Base-by-base conservation (phyloP, 2,113 vertebrate species). In the Pagrus major region DNA sequence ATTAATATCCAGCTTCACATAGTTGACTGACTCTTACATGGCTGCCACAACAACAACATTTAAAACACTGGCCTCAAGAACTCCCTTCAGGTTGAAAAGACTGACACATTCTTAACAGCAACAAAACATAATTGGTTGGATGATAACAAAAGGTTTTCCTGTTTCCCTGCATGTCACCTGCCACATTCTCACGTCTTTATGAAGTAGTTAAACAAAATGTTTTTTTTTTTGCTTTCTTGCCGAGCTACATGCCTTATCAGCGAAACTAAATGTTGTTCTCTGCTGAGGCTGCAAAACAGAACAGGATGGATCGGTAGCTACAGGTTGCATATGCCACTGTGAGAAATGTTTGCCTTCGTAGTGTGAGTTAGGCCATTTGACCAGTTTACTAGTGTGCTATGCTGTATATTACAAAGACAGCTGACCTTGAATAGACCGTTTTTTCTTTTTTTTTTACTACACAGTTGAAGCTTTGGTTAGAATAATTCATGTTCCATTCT, bases 231-330 rank as follows among this genome's bases (percentile, higher is more conserved):
- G n/a, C 31, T 59, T 46, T 71, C 15, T 35, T 52, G 55, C 33
- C 16, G 8, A 0, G 41, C 39, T 72, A 4, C 15, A 55, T 37
- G 54, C 67, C 58, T 65, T 71, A 58, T 77, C 67, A 80, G 56
- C 76, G 69, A 77, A 80, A 70, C 21, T 23, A n/a, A 21, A 39
- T 23, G 59, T 31, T 52, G 70, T 39, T 66, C 23, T n/a, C 18
- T 73, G 79, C 71, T 77, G 64, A 61, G 14, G 49, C n/a, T 54
- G 60, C 75, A 54, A 25, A 80, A 54, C 44, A 66, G 31, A 79
- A 51, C 66, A 37, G 35, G 67, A 71, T 58, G 20, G 39, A 41
- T 46, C 63, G 47, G 23, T 42, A 0, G 41, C 46, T 42, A 6
- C 33, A 55, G 23, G 2, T 42, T 63, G n/a, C 16, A 41, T 15